A percentile compares a stretch with the other conserved stretches of the same genome.
These are phyloP conservation scores for Hippopotamus amphibius DNA, from an alignment of 2,113 vertebrate genomes.

Conservation along the genomic window DNA sequence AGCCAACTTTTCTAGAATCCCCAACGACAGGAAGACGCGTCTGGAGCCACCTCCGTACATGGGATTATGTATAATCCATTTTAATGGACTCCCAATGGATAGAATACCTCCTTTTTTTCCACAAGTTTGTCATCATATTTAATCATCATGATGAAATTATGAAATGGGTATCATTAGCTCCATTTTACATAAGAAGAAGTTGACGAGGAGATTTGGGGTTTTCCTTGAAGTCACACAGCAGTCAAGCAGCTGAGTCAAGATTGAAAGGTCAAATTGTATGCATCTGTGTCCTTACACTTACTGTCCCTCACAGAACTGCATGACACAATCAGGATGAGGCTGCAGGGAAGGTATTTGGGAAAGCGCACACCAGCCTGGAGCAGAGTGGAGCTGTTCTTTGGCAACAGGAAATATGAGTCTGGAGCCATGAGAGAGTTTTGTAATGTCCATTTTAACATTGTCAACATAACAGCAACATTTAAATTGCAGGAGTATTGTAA, in stretches of 20 bases:
- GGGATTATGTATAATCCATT: neutral
- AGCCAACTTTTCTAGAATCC: neutral
- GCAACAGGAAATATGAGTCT: neutral
- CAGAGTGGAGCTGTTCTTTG: neutral
- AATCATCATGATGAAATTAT: neutral
- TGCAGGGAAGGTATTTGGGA: rapidly evolving
- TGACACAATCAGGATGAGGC: too few species aligned
- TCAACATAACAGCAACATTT: neutral
- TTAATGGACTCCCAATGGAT: neutral
- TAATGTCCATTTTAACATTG: neutral
- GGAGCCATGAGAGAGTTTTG: neutral
- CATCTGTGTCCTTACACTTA: neutral
- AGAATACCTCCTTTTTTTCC: neutral
- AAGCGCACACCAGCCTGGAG: too few species aligned
- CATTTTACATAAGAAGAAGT: neutral
- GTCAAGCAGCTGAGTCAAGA: neutral
- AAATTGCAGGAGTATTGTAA: neutral
- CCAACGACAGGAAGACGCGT: neutral
- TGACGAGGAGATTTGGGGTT: neutral
- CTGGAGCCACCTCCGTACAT: neutral
- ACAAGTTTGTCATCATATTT: neutral
- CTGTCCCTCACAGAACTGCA: rapidly evolving
- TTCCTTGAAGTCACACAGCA: neutral
- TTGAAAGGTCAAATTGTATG: neutral
- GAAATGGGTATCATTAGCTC: neutral